phyloP scores from a whole-genome alignment of 2,888 invertebrate species.

The Bombylius discolor region DNA sequence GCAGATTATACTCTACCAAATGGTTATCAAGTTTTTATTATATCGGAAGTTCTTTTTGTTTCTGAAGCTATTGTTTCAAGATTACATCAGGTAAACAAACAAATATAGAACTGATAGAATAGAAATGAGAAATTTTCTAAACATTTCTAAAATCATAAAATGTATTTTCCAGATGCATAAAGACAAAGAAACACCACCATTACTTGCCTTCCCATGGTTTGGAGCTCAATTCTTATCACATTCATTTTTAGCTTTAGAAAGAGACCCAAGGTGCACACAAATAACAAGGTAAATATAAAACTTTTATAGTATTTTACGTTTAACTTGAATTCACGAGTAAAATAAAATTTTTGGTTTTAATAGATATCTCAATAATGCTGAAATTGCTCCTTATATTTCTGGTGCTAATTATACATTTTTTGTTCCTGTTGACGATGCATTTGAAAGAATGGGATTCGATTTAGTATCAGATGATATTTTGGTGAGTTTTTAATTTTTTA shows the following conservation, averaged over 20 bases:
- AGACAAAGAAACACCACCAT: conserved; percentile 51
- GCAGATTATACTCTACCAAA: conserved; percentile 47
- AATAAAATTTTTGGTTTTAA: neutral
- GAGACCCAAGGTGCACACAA: conserved; percentile 43
- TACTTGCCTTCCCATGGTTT: conserved; percentile 51
- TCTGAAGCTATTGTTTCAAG: conserved; percentile 47
- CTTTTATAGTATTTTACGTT: no score
- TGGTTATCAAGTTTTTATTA: conserved; percentile 49
- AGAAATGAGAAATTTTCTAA: no score
- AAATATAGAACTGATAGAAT: no score
- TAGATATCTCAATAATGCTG: conserved; percentile 48
- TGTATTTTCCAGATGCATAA: conserved; percentile 37
- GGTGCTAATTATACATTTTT: conserved; percentile 57
- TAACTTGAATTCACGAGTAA: no score
- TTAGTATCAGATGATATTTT: conserved; percentile 42
- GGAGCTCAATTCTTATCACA: conserved; percentile 51
- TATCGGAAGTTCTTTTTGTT: conserved; percentile 48
- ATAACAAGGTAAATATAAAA: conserved; percentile 36
- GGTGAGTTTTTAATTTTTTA: conserved; percentile 16
- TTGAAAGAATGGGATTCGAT: conserved; percentile 46
- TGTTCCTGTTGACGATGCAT: conserved; percentile 54
- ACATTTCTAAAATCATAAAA: neutral
- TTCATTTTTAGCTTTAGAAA: conserved; percentile 46
- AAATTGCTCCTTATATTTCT: conserved; percentile 46
- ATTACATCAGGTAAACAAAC: conserved; percentile 40